Percentiles rank a stretch among this genome's conserved stretches.
Evolutionary conservation across 2,888 invertebrate species (phyloP).

Genomic region (Hemaris fuciformis): DNA sequence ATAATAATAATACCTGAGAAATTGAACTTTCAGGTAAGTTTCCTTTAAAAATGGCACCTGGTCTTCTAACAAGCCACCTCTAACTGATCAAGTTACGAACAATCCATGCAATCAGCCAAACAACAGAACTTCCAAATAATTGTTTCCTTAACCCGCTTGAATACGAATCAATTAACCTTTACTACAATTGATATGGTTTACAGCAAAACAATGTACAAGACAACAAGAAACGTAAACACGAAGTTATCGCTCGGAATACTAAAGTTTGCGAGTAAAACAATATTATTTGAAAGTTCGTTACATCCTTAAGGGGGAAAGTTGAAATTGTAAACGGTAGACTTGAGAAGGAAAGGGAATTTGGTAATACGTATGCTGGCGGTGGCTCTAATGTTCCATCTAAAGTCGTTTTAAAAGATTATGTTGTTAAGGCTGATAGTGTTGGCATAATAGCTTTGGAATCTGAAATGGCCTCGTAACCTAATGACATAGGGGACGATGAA

Average conservation of each 20-base stretch:
- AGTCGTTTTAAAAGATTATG: neutral
- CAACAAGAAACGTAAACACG: neutral
- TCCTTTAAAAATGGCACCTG: no score
- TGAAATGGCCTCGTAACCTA: neutral
- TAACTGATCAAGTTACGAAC: no score
- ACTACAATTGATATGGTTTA: neutral
- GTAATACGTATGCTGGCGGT: neutral
- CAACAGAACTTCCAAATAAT: neutral
- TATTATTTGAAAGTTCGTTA: conserved; percentile 9
- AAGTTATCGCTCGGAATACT: neutral
- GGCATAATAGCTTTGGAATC: neutral
- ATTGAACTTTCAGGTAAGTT: no score
- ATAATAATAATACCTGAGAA: no score
- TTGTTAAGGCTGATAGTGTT: neutral
- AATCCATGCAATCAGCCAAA: neutral
- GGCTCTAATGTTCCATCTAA: neutral
- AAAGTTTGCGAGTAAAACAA: neutral
- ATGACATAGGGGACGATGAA: neutral
- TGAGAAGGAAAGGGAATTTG: neutral
- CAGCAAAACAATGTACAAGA: neutral
- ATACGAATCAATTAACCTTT: neutral
- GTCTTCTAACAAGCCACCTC: no score
- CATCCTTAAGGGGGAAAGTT: conserved; percentile 6
- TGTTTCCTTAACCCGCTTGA: neutral
- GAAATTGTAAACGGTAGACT: conserved; percentile 7